Base-by-base conservation (phyloP, 2,113 vertebrate species). In the Cryptoleucopteryx plumbea region DNA sequence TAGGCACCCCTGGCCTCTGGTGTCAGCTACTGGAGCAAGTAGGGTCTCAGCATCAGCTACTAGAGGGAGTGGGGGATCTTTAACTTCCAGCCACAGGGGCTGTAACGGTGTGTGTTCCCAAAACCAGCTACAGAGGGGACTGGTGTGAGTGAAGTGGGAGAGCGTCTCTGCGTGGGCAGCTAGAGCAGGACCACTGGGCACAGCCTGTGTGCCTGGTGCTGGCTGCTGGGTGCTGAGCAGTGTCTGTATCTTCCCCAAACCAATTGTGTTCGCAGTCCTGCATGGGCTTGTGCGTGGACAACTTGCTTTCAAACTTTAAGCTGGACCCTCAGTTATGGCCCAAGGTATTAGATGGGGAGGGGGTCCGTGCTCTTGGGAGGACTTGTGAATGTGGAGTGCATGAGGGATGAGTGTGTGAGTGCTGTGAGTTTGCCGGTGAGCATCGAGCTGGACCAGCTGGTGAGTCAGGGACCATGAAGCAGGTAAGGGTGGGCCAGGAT, bases 341-440 rank as follows among this genome's bases (percentile, higher is more conserved):
- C 3, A 5, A 19, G 11, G 4, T 17, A 18, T 14, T 45, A 32
- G 40, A 7, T 27, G 22, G 31, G 23, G 5, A 42, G 7, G 9
- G 13, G 3, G 2, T 42, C 6, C 3, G 5, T 16, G 71, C 11
- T 50, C 6, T 50, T 17, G 36, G 62, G 11, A 62, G 14, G 34
- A 45, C 12, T 36, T 52, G 16, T 38, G 43, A 82, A 45, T 10
- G 14, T 25, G 19, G 10, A 14, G 11, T 7, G 14, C 1, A 3
- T 12, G 32, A 71, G 36, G 42, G 52, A 34, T 0, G 2, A 66
- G 17, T 16, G 21, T 32, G 36, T 43, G 27, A 58, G 16, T 38
- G 22, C 27, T 72, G 21, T 0, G 1, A 5, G 23, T 56, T 67
- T 72, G 5, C 15, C 8, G 58, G 22, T 0, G 0, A 50, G 12